phyloP scores from a whole-genome alignment of 2,113 vertebrate species.

The Heterotilapia buettikoferi region DNA sequence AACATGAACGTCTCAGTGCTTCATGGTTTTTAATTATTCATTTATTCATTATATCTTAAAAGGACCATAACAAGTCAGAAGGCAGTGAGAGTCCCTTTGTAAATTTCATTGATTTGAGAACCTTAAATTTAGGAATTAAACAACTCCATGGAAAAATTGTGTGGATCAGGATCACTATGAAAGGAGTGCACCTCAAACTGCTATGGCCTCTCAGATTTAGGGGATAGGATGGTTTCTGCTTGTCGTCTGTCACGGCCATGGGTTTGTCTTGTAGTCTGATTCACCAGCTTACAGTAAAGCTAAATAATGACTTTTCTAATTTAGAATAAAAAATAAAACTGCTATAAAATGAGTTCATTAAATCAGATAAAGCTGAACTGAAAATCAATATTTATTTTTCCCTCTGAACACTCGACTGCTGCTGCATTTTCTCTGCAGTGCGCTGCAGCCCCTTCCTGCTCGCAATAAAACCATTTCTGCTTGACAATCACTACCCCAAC shows the following conservation, averaged over 20 bases:
- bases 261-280: neutral
- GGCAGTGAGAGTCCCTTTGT: neutral
- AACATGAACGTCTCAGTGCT: neutral
- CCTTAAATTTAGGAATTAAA: slow-evolving; percentile 4
- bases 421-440: slow-evolving; percentile 43
- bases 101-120: neutral
- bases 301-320: neutral
- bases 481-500: neutral
- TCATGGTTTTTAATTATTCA: neutral
- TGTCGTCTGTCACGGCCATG: neutral
- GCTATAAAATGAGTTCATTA: neutral
- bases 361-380: neutral
- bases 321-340: neutral
- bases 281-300: neutral
- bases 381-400: neutral
- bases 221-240: neutral
- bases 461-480: slow-evolving; percentile 5
- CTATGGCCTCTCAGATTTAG: neutral
- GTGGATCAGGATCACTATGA: neutral
- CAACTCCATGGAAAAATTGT: neutral
- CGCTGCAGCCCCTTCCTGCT: slow-evolving; percentile 6
- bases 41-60: neutral
- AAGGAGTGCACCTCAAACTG: neutral
- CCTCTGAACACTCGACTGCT: neutral
- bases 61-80: neutral